These are phyloP conservation scores for Parnassius apollo DNA, from an alignment of 2,888 invertebrate species.

Conservation along the genomic window DNA sequence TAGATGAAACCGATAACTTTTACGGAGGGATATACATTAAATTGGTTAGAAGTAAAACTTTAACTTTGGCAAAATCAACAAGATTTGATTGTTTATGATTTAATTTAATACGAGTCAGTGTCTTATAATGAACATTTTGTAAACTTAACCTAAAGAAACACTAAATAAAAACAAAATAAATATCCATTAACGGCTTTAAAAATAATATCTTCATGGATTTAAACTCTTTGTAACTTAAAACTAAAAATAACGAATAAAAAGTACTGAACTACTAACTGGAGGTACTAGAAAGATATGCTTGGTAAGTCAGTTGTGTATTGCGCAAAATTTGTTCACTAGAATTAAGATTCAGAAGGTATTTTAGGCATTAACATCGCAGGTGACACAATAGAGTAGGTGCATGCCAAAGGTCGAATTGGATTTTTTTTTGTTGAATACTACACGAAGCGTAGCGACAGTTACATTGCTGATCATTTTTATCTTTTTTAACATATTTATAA, in stretches of 20 bases:
- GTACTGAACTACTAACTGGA: slow-evolving; percentile 47
- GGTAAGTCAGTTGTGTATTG: background rate
- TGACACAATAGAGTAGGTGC: background rate
- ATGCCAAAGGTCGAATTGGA: too few relatives aligned
- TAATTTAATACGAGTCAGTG: background rate
- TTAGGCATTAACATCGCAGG: background rate
- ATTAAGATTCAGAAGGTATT: background rate
- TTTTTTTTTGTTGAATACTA: too few relatives aligned
- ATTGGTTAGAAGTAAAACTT: slow-evolving; percentile 27
- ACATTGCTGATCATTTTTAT: background rate
- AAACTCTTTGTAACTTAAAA: slow-evolving; percentile 69
- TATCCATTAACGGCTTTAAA: slow-evolving; percentile 54
- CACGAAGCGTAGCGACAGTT: too few relatives aligned
- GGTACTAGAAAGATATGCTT: slow-evolving; percentile 40
- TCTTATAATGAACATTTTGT: slow-evolving; percentile 18
- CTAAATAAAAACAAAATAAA: slow-evolving; percentile 63
- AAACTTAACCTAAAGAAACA: slow-evolving; percentile 29
- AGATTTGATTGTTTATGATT: slow-evolving; percentile 30
- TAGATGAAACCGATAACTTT: slow-evolving; percentile 3
- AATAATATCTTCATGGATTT: slow-evolving; percentile 75
- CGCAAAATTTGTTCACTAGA: background rate
- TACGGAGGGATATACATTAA: slow-evolving; percentile 8
- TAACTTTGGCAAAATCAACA: slow-evolving; percentile 48
- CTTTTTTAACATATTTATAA: background rate
- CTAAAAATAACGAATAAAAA: slow-evolving; percentile 66